phyloP scores from a whole-genome alignment of 1,140 invertebrate genomes.

The Anthonomus grandis region DNA sequence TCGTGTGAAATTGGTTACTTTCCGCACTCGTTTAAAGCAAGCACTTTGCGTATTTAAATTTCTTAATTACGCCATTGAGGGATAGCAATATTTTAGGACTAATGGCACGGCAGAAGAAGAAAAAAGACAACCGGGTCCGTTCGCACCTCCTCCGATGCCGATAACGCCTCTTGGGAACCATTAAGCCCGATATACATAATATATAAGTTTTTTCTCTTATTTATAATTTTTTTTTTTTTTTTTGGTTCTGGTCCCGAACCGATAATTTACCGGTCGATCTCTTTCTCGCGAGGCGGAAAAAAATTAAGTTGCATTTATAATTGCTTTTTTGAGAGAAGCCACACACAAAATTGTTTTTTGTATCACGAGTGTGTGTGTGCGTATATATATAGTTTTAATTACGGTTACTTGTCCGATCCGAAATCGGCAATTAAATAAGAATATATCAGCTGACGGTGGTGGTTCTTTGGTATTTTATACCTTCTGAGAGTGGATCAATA shows the following conservation, averaged over 20 bases:
- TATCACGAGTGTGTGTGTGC: too few species aligned
- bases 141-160: constrained; percentile 34
- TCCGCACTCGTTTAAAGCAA: too few species aligned
- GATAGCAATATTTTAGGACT: constrained; percentile 36
- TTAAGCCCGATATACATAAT: constrained; percentile 29
- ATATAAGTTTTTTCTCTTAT: too few species aligned
- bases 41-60: constrained; percentile 40
- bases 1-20: too few species aligned
- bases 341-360: constrained; percentile 17
- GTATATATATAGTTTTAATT: too few species aligned
- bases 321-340: constrained; percentile 13
- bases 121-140: too few species aligned
- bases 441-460: too few species aligned
- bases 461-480: too few species aligned
- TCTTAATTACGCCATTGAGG: constrained; percentile 40
- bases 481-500: too few species aligned
- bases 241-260: constrained; percentile 10
- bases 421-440: constrained; percentile 2
- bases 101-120: constrained; percentile 38
- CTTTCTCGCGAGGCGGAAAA: constrained; percentile 13
- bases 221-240: too few species aligned
- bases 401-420: background rate
- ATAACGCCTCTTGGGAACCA: constrained; percentile 26
- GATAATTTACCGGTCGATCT: constrained; percentile 19
- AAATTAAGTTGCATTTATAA: constrained; percentile 21